Conservation (phyloP, 92 coral and sea anemone genomes). For the Epizoanthus ramosus region DNA sequence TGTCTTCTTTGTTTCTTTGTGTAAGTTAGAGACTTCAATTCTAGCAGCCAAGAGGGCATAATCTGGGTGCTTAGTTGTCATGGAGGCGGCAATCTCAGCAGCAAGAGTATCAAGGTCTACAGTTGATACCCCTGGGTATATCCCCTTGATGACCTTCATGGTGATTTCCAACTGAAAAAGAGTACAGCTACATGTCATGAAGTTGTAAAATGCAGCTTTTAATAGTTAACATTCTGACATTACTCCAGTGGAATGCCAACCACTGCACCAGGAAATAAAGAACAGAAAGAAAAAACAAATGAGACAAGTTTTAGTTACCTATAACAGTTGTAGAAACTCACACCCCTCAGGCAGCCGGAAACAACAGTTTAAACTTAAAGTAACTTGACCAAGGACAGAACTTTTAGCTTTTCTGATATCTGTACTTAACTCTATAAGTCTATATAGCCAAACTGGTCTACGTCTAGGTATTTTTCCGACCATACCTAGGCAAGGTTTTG, state of each 20-base stretch:
- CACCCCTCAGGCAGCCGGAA: too few species aligned
- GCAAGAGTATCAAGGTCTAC: slow-evolving; percentile 94
- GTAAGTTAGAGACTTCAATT: slow-evolving; percentile 95
- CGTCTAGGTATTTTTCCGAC: too few species aligned
- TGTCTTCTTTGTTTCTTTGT: slow-evolving; percentile 90
- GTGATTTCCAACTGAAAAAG: slow-evolving; percentile 74
- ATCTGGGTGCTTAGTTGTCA: slow-evolving; percentile 98
- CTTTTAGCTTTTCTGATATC: too few species aligned
- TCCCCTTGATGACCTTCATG: slow-evolving; percentile 84
- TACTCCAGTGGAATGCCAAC: background rate
- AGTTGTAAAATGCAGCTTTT: background rate
- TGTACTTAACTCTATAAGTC: too few species aligned
- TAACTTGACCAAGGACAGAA: too few species aligned
- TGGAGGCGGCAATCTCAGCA: slow-evolving; percentile 94
- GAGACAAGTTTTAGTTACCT: too few species aligned
- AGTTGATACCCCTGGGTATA: slow-evolving; percentile 89
- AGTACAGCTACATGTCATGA: background rate
- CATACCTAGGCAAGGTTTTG: too few species aligned
- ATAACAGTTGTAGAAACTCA: too few species aligned
- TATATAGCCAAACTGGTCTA: too few species aligned
- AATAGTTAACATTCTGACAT: background rate
- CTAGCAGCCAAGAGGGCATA: slow-evolving; percentile 95
- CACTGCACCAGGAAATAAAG: too few species aligned
- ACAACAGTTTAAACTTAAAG: too few species aligned
- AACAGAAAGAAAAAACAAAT: background rate